Base-by-base conservation (phyloP, 2,888 invertebrate genomes). In the Drosophila prolongata region DNA sequence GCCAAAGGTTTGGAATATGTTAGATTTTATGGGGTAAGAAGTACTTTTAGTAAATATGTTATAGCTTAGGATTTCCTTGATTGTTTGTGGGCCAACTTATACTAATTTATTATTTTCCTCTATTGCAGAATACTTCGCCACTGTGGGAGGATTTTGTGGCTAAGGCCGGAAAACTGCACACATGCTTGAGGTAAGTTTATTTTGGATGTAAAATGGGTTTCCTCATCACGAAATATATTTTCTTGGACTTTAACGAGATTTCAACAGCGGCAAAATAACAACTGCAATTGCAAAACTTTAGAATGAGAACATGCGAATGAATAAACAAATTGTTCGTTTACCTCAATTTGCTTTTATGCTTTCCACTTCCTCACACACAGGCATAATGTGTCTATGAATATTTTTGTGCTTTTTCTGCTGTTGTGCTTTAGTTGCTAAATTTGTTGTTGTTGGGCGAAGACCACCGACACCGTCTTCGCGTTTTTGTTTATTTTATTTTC, bases 61-160 rank as follows among this genome's bases (percentile, higher is more conserved):
- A 70, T 70, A 44, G 24, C 44, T 8, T 30, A 8, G 30, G 8
- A 30, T 8, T 30, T 6, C 6, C 8, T 37, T 38, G 27, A 46
- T 67, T 46, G 44, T 53, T 43, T 42, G 57, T 57, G 47, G 53
- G 60, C 55, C 55, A 76, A 64, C 54, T 37, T 38, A 55, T 50
- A 34, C 50, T 50, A 61, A 56, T 56, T 61, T 62, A 46, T 11
- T 50, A 8, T n/a, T 30, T 54, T 34, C 13, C 16, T 46, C 50
- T 58, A 53, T 89, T 91, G 85, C 95, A 98, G 98, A 97, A 95
- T 93, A 97, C 97, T 88, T 95, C 97, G 86, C 97, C 98, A 64
- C 94, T 98, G 90, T 98, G 98, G 98, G 98, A 99, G 93, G 98
- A 98, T 93, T 96, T 98, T 89, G 95, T 97, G 91, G 95, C 96